phyloP scores from a whole-genome alignment of 2,797 vertebrate genomes.

The Capromys pilorides region DNA sequence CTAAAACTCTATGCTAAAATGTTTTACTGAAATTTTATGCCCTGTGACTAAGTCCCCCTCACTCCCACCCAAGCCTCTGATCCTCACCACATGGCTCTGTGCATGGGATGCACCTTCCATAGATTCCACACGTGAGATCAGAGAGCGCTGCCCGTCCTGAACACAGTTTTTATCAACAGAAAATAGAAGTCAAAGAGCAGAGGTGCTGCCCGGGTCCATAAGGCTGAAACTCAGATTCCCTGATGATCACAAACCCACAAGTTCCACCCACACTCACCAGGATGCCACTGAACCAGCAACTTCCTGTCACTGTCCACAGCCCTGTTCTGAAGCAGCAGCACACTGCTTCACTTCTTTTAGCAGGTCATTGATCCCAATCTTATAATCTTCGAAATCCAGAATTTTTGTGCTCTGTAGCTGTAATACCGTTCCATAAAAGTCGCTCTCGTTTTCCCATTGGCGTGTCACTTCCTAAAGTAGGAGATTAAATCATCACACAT shows the following conservation, averaged over 20 bases:
- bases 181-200: not conserved
- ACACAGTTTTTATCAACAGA: not conserved
- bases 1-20: not conserved
- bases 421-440: not conserved
- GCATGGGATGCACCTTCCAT: not conserved
- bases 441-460: not conserved
- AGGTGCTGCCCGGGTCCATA: not conserved
- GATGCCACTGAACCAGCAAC: not conserved
- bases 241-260: not conserved
- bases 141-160: not conserved
- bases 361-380: not conserved
- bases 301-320: not conserved
- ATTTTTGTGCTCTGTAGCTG: not conserved
- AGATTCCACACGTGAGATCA: not conserved
- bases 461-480: not conserved
- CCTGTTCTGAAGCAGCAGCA: not conserved
- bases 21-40: not conserved
- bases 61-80: not conserved
- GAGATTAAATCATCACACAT: not conserved
- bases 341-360: not conserved
- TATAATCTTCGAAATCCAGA: not conserved
- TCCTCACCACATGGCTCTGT: not conserved
- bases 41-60: not conserved
- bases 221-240: not conserved
- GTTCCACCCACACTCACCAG: not conserved